phyloP scores from a whole-genome alignment of 1,140 invertebrate genomes.

The Habropoda laboriosa region DNA sequence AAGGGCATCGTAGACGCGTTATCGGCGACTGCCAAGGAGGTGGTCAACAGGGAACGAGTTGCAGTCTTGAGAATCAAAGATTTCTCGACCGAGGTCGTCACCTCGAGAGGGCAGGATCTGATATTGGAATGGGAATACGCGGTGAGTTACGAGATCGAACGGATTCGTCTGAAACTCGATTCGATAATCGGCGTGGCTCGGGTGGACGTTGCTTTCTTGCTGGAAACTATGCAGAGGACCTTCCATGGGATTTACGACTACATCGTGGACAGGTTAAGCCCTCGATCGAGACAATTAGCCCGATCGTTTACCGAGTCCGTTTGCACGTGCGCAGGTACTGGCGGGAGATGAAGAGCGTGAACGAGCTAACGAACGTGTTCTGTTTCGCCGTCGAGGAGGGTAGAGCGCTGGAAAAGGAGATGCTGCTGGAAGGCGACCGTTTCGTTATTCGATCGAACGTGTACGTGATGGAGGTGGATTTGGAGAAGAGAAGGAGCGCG shows the following conservation, averaged over 20 bases:
- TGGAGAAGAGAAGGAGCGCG: constrained; percentile 52
- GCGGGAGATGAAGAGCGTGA: constrained; percentile 82
- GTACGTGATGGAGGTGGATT: constrained; percentile 70
- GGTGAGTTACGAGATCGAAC: constrained; percentile 81
- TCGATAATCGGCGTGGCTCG: constrained; percentile 74
- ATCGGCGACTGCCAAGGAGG: neutral
- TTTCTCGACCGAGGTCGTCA: neutral
- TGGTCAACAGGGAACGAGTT: constrained; percentile 42
- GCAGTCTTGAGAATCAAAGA: neutral
- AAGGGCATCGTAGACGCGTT: constrained; percentile 43
- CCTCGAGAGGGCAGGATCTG: constrained; percentile 25
- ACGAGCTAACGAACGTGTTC: constrained; percentile 82
- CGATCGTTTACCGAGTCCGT: neutral
- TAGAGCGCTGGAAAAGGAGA: constrained; percentile 76
- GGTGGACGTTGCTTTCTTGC: constrained; percentile 79
- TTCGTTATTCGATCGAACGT: constrained; percentile 79
- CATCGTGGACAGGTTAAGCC: constrained; percentile 79
- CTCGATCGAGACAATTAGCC: no score
- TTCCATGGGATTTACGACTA: constrained; percentile 79
- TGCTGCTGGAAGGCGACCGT: constrained; percentile 79
- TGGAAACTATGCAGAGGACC: constrained; percentile 74
- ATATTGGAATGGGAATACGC: constrained; percentile 82
- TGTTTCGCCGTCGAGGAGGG: constrained; percentile 83
- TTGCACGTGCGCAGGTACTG: constrained; percentile 10
- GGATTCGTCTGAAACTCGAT: constrained; percentile 79